Evolutionary conservation across 1,140 invertebrate genomes (phyloP).

Genomic region (Olivierus martensii): DNA sequence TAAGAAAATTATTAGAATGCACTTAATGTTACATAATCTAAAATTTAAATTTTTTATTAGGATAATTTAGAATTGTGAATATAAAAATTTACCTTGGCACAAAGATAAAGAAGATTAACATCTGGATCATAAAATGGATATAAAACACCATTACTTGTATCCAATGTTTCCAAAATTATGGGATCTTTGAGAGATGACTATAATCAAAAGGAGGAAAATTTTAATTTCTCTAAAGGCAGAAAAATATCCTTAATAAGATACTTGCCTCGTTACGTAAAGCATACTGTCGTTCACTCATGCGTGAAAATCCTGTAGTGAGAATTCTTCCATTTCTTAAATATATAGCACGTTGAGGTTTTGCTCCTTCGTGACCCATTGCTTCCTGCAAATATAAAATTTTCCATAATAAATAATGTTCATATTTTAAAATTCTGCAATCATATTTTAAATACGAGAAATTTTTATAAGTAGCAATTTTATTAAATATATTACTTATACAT

Average conservation of each 20-base stretch:
- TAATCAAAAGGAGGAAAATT: too few species aligned
- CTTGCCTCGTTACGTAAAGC: constrained; percentile 56
- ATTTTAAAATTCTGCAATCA: constrained; percentile 7
- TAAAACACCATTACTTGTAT: constrained; percentile 95
- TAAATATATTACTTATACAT: too few species aligned
- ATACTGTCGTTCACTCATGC: constrained; percentile 91
- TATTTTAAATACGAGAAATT: constrained; percentile 20
- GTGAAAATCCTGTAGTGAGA: constrained; percentile 94
- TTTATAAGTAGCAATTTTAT: too few species aligned
- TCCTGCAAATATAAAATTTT: constrained; percentile 37
- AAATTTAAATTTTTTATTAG: too few species aligned
- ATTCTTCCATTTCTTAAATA: constrained; percentile 72
- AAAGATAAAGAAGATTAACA: constrained; percentile 88
- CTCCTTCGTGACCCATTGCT: constrained; percentile 84
- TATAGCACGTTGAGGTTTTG: constrained; percentile 87
- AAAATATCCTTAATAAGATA: background rate
- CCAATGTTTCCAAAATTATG: constrained; percentile 88
- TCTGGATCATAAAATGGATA: constrained; percentile 98
- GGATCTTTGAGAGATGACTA: constrained; percentile 60
- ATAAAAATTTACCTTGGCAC: constrained; percentile 58
- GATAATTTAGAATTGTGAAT: too few species aligned
- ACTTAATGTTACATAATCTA: too few species aligned
- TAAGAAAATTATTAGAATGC: too few species aligned
- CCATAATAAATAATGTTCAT: background rate
- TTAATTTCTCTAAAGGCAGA: too few species aligned